A percentile compares a stretch with the other conserved stretches of the same genome.
These are phyloP conservation scores for Atherinomorus stipes DNA, from an alignment of 2,113 vertebrate species.

Conservation along the genomic window DNA sequence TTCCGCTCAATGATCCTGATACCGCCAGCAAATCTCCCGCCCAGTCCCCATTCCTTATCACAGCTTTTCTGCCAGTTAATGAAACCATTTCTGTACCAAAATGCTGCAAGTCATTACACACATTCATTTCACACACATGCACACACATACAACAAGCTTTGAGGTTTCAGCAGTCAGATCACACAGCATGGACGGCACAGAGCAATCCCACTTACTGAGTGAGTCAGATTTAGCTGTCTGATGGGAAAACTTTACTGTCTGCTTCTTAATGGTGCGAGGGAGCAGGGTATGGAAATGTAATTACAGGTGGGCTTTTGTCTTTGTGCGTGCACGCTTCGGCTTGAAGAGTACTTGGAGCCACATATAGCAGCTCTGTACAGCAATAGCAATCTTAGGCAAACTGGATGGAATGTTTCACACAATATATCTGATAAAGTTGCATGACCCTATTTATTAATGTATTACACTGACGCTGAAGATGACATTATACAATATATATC, in stretches of 20 bases:
- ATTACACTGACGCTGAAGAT: too few species aligned
- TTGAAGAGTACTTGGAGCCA: conserved; percentile 1
- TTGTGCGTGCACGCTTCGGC: conserved; percentile 20
- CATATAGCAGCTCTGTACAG: conserved; percentile 6
- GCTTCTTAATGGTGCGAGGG: conserved; percentile 38
- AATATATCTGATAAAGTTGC: not conserved
- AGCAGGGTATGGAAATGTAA: conserved; percentile 52
- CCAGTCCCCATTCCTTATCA: conserved; percentile 12
- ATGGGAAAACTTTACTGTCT: conserved; percentile 58
- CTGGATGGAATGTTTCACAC: conserved; percentile 12
- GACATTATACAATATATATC: too few species aligned
- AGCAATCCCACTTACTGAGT: conserved; percentile 49
- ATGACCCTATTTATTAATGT: not conserved
- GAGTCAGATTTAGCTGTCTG: conserved; percentile 64
- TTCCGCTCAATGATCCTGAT: conserved; percentile 39
- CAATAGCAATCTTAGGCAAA: conserved; percentile 1
- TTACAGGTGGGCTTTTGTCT: conserved; percentile 42
- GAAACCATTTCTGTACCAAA: conserved; percentile 40
- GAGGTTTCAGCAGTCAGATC: conserved; percentile 56
- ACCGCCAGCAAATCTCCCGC: conserved; percentile 14
- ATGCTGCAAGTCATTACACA: conserved; percentile 39
- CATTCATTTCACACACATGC: conserved; percentile 21
- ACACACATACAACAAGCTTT: conserved; percentile 32
- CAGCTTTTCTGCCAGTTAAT: conserved; percentile 53
- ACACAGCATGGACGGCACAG: conserved; percentile 37